Percentiles rank a stretch among this genome's conserved stretches.
Evolutionary conservation across 2,888 invertebrate genomes (phyloP).

Genomic region (Magallana nippona): DNA sequence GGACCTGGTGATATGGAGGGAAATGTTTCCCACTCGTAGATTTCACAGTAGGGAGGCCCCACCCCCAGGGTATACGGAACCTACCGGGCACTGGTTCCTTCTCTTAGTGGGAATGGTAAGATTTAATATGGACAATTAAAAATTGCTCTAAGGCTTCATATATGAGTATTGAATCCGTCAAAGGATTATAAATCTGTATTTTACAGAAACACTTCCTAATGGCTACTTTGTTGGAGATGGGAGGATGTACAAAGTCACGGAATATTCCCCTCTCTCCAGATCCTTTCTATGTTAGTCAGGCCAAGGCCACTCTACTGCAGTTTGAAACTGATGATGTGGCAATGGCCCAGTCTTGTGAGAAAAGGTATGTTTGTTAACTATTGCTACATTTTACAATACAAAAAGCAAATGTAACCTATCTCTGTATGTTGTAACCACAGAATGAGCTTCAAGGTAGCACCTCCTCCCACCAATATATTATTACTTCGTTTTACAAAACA

Average conservation of each 20-base stretch:
- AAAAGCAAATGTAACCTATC: background rate
- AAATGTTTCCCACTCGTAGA: slow-evolving; percentile 74
- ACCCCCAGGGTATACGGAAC: slow-evolving; percentile 72
- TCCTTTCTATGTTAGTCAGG: slow-evolving; percentile 93
- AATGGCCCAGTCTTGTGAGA: slow-evolving; percentile 71
- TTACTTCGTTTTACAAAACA: too few species aligned
- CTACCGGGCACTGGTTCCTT: slow-evolving; percentile 74
- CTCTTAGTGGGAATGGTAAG: slow-evolving; percentile 78
- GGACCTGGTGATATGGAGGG: slow-evolving; percentile 78
- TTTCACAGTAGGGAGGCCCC: slow-evolving; percentile 53
- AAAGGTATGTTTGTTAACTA: slow-evolving; percentile 60
- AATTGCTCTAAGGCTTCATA: background rate
- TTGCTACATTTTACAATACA: background rate
- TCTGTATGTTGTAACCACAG: too few species aligned
- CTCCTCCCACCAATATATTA: too few species aligned
- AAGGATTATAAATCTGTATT: slow-evolving; percentile 7
- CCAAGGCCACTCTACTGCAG: slow-evolving; percentile 87
- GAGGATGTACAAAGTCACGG: slow-evolving; percentile 72
- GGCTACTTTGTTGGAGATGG: slow-evolving; percentile 75
- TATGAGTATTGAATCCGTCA: too few species aligned
- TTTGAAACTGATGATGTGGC: slow-evolving; percentile 72
- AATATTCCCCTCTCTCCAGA: slow-evolving; percentile 84
- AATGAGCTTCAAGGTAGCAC: too few species aligned
- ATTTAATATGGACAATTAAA: slow-evolving; percentile 24
- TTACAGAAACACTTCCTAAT: slow-evolving; percentile 77